A percentile compares a stretch with the other conserved stretches of the same genome.
phyloP scores from a whole-genome alignment of 2,113 vertebrate species.

The Sprattus sprattus region DNA sequence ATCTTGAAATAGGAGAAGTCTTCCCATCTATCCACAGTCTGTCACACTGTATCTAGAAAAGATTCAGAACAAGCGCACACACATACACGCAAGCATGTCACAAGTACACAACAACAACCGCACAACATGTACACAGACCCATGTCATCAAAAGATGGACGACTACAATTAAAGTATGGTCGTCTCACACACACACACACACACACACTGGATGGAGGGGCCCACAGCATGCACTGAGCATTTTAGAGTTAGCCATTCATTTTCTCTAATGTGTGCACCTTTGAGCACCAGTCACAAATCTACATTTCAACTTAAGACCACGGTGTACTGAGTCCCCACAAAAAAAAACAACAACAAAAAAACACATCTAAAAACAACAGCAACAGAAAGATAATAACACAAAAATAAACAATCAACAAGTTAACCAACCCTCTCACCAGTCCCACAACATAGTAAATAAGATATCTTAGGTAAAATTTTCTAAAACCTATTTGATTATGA shows the following conservation, averaged over 20 bases:
- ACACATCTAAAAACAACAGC: conserved; percentile 55
- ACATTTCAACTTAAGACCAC: conserved; percentile 62
- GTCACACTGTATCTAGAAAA: no score
- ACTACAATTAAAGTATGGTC: background rate
- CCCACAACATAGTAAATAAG: conserved; percentile 69
- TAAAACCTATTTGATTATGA: conserved; percentile 76
- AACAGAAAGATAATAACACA: conserved; percentile 47
- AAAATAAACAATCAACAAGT: conserved; percentile 50
- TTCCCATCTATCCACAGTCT: no score
- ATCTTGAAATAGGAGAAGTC: no score
- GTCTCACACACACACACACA: background rate
- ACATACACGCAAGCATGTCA: background rate
- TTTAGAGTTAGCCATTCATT: conserved; percentile 41
- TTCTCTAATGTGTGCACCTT: conserved; percentile 50
- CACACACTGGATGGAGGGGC: conserved; percentile 22
- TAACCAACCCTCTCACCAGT: conserved; percentile 68
- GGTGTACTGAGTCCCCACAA: conserved; percentile 61
- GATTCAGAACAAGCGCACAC: background rate
- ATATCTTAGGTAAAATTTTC: conserved; percentile 71
- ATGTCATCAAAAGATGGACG: background rate
- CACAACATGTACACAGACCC: background rate
- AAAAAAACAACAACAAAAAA: conserved; percentile 40
- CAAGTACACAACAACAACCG: background rate
- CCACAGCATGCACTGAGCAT: conserved; percentile 48
- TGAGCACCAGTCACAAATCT: conserved; percentile 69